Conservation (phyloP, 2,113 vertebrate genomes). For the Sylvietta virens region DNA sequence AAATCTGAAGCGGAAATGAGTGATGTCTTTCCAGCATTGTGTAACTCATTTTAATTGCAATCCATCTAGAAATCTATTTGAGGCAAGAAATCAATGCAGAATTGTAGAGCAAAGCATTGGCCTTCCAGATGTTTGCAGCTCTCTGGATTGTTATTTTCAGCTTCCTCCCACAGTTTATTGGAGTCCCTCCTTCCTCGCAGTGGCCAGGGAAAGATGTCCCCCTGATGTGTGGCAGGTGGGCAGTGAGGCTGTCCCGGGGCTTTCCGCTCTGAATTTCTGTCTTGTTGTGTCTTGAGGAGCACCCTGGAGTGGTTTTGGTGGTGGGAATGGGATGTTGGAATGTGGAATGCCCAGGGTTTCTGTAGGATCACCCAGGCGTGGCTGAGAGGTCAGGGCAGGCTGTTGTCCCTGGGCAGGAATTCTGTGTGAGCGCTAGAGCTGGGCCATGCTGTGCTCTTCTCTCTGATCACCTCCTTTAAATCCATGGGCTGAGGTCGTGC, state of each 20-base stretch:
- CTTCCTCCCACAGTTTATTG: neutral
- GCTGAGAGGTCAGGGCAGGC: neutral
- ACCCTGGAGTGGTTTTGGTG: neutral
- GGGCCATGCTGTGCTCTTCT: neutral
- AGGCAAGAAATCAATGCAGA: constrained; percentile 32
- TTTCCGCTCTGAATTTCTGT: neutral
- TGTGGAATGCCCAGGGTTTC: neutral
- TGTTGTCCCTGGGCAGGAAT: neutral
- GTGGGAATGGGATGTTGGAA: rapidly evolving
- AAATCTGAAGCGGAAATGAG: neutral
- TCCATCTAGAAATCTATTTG: constrained; percentile 46
- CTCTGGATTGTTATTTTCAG: constrained; percentile 7
- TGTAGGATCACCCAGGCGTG: neutral
- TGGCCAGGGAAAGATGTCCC: neutral
- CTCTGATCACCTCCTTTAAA: neutral
- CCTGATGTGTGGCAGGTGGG: neutral
- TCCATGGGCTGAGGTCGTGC: rapidly evolving
- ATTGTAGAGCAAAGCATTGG: neutral
- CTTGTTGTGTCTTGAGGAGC: neutral
- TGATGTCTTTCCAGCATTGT: neutral
- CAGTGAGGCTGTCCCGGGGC: neutral
- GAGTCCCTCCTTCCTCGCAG: neutral
- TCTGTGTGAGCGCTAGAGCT: neutral
- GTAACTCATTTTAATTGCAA: constrained; percentile 36
- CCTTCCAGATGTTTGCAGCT: constrained; percentile 31